phyloP scores from a whole-genome alignment of 2,888 invertebrate species.

The Abscondita cerata region DNA sequence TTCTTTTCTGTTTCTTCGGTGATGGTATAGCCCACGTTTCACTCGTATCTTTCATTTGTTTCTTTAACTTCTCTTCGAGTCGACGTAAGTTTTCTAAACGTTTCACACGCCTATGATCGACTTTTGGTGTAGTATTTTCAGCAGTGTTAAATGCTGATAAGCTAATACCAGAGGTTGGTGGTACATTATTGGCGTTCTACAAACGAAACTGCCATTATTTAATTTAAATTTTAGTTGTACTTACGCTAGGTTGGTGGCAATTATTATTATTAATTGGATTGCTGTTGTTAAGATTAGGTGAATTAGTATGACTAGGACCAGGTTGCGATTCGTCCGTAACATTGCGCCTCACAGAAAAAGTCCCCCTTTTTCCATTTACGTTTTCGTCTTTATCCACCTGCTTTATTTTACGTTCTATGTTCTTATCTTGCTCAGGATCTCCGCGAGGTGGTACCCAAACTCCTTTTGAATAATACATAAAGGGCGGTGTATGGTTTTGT shows the following conservation, averaged over 20 bases:
- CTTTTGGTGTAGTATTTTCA: slow-evolving; percentile 28
- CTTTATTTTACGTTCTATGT: slow-evolving; percentile 50
- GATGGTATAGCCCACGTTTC: slow-evolving; percentile 39
- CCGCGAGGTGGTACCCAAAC: slow-evolving; percentile 61
- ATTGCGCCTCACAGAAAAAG: slow-evolving; percentile 50
- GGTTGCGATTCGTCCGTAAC: slow-evolving; percentile 42
- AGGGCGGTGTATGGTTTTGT: slow-evolving; percentile 62
- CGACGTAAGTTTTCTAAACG: slow-evolving; percentile 69
- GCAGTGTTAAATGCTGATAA: slow-evolving; percentile 64
- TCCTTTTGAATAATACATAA: slow-evolving; percentile 65
- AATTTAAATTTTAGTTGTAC: neutral
- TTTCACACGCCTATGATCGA: slow-evolving; percentile 62
- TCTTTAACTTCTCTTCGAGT: slow-evolving; percentile 62
- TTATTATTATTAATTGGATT: neutral
- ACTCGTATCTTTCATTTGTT: slow-evolving; percentile 26
- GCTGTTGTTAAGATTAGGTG: slow-evolving; percentile 13
- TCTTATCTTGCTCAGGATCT: slow-evolving; percentile 53
- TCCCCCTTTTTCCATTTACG: slow-evolving; percentile 74
- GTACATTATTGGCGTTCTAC: neutral
- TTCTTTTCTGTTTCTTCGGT: slow-evolving; percentile 65
- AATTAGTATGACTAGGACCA: slow-evolving; percentile 27
- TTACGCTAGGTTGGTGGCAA: neutral
- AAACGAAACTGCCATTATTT: neutral
- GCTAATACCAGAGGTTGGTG: slow-evolving; percentile 53
- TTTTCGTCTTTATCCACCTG: slow-evolving; percentile 74